Evolutionary conservation across 2,113 vertebrate genomes (phyloP).

Genomic region (Xenopus laevis): DNA sequence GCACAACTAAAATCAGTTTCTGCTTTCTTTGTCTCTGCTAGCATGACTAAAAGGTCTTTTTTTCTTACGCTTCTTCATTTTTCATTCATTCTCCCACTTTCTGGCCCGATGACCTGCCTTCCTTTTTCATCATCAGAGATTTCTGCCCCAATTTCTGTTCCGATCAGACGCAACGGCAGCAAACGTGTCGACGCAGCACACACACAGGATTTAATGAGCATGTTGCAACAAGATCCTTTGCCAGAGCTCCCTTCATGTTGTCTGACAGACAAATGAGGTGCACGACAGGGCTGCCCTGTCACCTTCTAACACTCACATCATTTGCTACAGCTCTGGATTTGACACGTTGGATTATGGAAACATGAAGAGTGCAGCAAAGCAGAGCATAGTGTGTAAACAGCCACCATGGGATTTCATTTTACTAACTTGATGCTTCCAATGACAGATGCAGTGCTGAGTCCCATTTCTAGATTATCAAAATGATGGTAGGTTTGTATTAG

Average conservation of each 20-base stretch:
- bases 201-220: constrained; percentile 44
- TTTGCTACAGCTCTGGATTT: constrained; percentile 13
- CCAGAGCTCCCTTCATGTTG: constrained; percentile 26
- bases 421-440: background rate
- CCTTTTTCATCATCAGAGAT: constrained; percentile 25
- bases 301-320: constrained; percentile 6
- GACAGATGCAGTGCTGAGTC: too few species aligned
- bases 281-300: constrained; percentile 23
- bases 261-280: constrained; percentile 34
- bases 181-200: constrained; percentile 25
- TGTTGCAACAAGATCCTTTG: constrained; percentile 6
- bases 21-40: background rate
- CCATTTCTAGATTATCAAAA: too few species aligned
- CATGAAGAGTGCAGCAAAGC: background rate
- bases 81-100: background rate
- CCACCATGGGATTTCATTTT: background rate
- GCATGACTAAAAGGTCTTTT: background rate
- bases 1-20: background rate
- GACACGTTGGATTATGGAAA: constrained; percentile 21
- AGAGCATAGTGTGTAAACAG: background rate
- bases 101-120: constrained; percentile 12
- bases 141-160: constrained; percentile 36
- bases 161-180: constrained; percentile 18
- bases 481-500: too few species aligned
- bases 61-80: background rate